Evolutionary conservation across 2,797 vertebrate species (phyloP).

Genomic region (Cossypha dichroa): DNA sequence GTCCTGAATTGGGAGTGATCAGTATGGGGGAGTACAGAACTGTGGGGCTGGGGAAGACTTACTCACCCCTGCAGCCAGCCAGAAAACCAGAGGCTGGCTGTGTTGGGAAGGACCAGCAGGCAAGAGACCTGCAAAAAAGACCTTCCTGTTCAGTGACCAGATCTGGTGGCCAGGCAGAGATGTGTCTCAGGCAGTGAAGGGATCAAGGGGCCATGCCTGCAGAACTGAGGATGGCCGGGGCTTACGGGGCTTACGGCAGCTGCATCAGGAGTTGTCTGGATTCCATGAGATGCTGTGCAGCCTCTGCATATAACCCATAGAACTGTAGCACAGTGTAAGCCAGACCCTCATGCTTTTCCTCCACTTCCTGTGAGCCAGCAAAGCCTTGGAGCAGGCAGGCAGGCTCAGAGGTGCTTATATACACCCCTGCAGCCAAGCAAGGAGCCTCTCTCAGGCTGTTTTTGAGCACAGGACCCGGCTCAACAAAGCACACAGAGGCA

Average conservation of each 20-base stretch:
- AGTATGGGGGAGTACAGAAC: not conserved
- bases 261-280: not conserved
- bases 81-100: not conserved
- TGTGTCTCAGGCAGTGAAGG: not conserved
- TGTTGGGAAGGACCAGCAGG: not conserved
- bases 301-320: not conserved
- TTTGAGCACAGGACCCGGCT: not conserved
- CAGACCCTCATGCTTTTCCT: not conserved
- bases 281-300: not conserved
- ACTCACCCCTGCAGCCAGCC: not conserved
- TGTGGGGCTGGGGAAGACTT: not conserved
- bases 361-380: not conserved
- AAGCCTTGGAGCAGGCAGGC: not conserved
- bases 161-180: not conserved
- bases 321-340: not conserved
- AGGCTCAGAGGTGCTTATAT: fast-evolving
- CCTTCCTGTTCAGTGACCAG: not conserved
- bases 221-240: not conserved
- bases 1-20: fast-evolving
- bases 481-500: not conserved
- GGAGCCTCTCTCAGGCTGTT: not conserved
- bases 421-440: not conserved
- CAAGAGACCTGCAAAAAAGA: not conserved
- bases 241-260: fast-evolving
- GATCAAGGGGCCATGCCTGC: not conserved